Conservation (phyloP, 2,888 invertebrate species). For the Pollenia labialis region DNA sequence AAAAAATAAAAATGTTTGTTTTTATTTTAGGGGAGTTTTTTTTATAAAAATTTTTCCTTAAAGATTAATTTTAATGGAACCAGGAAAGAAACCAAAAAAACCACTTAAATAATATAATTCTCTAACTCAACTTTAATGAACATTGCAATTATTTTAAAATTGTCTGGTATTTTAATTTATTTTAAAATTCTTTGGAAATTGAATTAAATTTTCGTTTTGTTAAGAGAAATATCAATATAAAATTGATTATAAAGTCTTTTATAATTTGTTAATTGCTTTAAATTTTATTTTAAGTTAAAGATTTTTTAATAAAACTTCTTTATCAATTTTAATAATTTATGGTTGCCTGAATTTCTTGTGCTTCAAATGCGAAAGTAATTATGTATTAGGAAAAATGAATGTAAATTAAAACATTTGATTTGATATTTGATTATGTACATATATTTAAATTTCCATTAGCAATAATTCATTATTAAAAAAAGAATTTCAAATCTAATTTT, state of each 20-base stretch:
- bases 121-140: too few relatives aligned
- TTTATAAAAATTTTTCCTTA: background rate
- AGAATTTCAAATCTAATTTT: background rate
- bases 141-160: background rate
- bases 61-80: background rate
- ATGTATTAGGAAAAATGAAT: background rate
- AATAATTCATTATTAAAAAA: conserved; percentile 9
- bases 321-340: too few relatives aligned
- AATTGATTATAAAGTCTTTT: too few relatives aligned
- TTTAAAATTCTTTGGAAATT: background rate
- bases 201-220: background rate
- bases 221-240: too few relatives aligned
- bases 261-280: conserved; percentile 17
- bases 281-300: too few relatives aligned
- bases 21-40: background rate
- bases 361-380: background rate
- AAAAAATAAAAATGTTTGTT: conserved; percentile 31
- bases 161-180: background rate
- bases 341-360: background rate
- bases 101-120: too few relatives aligned
- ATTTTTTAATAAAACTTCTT: conserved; percentile 5
- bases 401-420: too few relatives aligned
- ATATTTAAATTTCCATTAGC: too few relatives aligned
- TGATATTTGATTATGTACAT: too few relatives aligned
- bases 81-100: background rate